Conservation (phyloP, 2,797 vertebrate species). For the Hybognathus amarus region DNA sequence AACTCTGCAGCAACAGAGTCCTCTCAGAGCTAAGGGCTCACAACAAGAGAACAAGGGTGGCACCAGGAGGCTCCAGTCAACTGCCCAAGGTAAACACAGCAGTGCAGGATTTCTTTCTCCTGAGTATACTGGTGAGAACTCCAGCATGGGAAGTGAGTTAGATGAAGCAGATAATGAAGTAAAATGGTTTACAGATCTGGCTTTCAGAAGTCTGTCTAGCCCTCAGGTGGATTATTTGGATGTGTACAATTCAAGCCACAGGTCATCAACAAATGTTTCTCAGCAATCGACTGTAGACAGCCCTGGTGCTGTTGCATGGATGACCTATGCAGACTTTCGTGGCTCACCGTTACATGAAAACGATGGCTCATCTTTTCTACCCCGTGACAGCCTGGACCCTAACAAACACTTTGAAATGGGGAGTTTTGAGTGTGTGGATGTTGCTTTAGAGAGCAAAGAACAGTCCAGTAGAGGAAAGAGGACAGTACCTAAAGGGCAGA, state of each 20-base stretch:
- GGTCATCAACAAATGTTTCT: slow-evolving; percentile 81
- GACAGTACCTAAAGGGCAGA: slow-evolving; percentile 94
- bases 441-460: slow-evolving; percentile 84
- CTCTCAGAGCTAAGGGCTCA: slow-evolving; percentile 66
- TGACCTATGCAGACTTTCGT: slow-evolving; percentile 77
- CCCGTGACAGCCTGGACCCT: slow-evolving; percentile 68
- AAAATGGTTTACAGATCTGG: slow-evolving; percentile 82
- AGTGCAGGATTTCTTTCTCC: slow-evolving; percentile 61
- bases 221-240: slow-evolving; percentile 81
- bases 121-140: slow-evolving; percentile 72
- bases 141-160: slow-evolving; percentile 84
- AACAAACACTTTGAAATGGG: slow-evolving; percentile 76
- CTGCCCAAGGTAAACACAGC: slow-evolving; percentile 67
- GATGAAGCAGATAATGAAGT: slow-evolving; percentile 87
- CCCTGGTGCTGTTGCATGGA: slow-evolving; percentile 76
- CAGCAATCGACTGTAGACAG: slow-evolving; percentile 83
- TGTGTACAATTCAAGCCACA: slow-evolving; percentile 86
- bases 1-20: slow-evolving; percentile 77
- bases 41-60: slow-evolving; percentile 72
- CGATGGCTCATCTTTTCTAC: slow-evolving; percentile 65
- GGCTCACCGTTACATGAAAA: slow-evolving; percentile 73
- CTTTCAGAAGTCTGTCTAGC: slow-evolving; percentile 82
- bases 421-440: slow-evolving; percentile 88
- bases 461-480: slow-evolving; percentile 79
- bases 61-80: slow-evolving; percentile 69